Conservation (phyloP, 2,113 vertebrate species). For the Pongo abelii region DNA sequence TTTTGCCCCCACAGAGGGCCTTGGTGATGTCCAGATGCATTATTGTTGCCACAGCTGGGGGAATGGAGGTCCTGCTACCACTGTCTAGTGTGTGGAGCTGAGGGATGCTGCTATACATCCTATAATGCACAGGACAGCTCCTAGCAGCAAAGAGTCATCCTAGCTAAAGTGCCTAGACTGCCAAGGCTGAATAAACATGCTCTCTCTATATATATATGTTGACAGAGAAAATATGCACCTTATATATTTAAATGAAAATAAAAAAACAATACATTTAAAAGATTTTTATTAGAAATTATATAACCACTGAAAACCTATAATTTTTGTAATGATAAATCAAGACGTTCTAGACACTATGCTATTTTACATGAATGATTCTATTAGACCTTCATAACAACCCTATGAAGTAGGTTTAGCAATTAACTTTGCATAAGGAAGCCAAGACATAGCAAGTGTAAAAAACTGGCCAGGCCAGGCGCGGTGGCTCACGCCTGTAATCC, state of each 20-base stretch:
- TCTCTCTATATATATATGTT: rapidly evolving
- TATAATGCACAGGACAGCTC: not conserved
- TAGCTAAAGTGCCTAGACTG: not conserved
- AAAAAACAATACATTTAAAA: not conserved
- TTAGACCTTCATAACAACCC: not conserved
- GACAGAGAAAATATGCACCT: not conserved
- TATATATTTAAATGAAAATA: not conserved
- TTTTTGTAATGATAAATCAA: not conserved
- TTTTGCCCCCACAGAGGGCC: rapidly evolving
- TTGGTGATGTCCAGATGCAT: not conserved
- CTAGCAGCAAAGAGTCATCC: not conserved
- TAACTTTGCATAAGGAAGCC: not conserved
- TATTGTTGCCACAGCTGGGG: not conserved
- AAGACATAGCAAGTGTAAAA: not conserved
- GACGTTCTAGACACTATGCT: not conserved
- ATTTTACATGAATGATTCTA: not conserved
- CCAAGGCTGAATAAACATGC: not conserved
- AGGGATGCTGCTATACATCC: not conserved
- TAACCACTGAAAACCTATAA: not conserved
- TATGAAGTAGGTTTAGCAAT: not conserved
- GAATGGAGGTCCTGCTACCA: not conserved
- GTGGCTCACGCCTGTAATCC: too few species aligned
- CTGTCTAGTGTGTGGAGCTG: not conserved
- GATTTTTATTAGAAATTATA: not conserved
- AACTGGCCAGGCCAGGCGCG: not conserved